These are phyloP conservation scores for Microtus oregoni DNA, from an alignment of 2,113 vertebrate genomes.

Conservation along the genomic window DNA sequence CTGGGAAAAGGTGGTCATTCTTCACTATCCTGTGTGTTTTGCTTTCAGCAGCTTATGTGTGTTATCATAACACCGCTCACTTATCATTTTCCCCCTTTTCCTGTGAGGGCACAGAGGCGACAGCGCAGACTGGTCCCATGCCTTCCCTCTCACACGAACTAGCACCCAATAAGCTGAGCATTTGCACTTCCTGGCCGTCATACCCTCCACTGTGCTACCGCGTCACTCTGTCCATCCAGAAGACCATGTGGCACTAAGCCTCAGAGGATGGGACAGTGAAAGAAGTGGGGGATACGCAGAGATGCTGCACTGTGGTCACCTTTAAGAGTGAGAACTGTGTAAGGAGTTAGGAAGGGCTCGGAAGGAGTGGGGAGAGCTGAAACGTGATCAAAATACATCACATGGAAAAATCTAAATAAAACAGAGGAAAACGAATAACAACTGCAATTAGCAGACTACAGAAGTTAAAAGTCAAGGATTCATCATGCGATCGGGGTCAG, in stretches of 20 bases:
- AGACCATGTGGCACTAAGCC: background rate
- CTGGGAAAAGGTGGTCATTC: background rate
- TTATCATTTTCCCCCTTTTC: background rate
- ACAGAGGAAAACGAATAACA: background rate
- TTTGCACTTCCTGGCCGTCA: background rate
- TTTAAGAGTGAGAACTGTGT: background rate
- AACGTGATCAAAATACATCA: background rate
- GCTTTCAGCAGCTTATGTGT: background rate
- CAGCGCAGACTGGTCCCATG: background rate
- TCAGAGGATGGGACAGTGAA: too few relatives aligned
- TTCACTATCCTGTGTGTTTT: background rate
- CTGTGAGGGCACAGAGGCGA: background rate
- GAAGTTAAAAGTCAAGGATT: background rate
- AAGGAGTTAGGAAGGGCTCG: background rate
- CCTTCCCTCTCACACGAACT: background rate
- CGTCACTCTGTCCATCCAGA: background rate
- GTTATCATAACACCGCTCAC: background rate
- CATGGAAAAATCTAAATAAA: background rate
- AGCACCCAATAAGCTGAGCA: background rate
- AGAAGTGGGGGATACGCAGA: background rate
- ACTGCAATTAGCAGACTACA: background rate
- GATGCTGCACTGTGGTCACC: background rate
- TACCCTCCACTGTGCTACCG: accelerated
- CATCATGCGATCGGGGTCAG: background rate
- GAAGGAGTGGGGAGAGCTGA: background rate